Base-by-base conservation (phyloP, 1,140 invertebrate genomes). In the Listronotus oregonensis region DNA sequence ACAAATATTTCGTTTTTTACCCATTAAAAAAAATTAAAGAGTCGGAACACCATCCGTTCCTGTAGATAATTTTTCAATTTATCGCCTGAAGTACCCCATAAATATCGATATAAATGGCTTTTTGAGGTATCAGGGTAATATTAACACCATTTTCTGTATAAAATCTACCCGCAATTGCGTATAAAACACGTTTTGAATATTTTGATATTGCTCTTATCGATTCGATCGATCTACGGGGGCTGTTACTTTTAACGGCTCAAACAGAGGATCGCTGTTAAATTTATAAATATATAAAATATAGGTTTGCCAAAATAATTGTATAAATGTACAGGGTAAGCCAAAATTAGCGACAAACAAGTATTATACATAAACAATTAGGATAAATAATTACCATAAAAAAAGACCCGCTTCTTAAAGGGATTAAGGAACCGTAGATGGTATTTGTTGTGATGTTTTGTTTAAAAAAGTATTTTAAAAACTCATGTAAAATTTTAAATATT, bases 131-230 rank as follows among this genome's bases (percentile, higher is more conserved):
- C 57, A 60, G 46, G 32, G 57, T 43, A 39, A 60, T 18, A 55
- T 55, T 14, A 17, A 46, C 34, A 44, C 61, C 65, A 67, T 70
- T 68, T 58, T 66, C 59, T 27, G 60, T 62, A 64, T 51, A 70
- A 60, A 68, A 68, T 64, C 57, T 59, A 67, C 69, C 65, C 65
- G 61, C 66, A 70, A 70, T 47, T 60, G 57, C 62, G 66, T 70
- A 68, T 70, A 67, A 68, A 71, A 68, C 63, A 71, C 63, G 69
- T 68, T 67, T 67, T 57, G 66, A 67, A 67, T 67, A 59, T 42
- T 65, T 66, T 66, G 66, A 66, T 66, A 57, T 64, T 66, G 65
- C 57, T 51, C 51, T 58, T 69, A 69, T 71, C 63, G 69, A 71
- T 71, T 69, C 49, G 58, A 75, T 73, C 65, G 71, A 73, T 73